Base-by-base conservation (phyloP, 2,113 vertebrate species). In the Notothenia rossii region DNA sequence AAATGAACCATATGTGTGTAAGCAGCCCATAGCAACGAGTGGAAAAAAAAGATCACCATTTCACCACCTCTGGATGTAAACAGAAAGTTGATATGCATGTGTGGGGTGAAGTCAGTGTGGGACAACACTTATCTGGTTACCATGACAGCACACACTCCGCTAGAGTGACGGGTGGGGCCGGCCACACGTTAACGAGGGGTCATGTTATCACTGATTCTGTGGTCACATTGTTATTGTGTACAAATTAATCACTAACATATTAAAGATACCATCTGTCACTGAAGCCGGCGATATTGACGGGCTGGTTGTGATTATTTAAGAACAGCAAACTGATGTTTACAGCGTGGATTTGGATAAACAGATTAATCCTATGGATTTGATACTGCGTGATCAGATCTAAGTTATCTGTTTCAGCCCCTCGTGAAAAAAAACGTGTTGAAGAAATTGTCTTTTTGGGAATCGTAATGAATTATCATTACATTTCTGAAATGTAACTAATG, bases 211-310 rank as follows among this genome's bases (percentile, higher is more conserved):
- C 62, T 43, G 63, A 15, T 73, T 55, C 59, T 66, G 13, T 66
- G 67, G 68, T 82, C 78, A 63, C 71, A 77, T 60, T 84, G 71
- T 75, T 85, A 88, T 78, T 71, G 67, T 76, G 63, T 85, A 77
- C 70, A 86, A 88, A 90, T 88, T 86, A 90, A 87, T 87, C 85
- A 78, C 59, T 9, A 33, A 48, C 73, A 81, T 78, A 75, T 72
- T 61, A 83, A 85, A 92, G 55, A 66, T 59, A 43, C 87, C 92
- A 93, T 91, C 91, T 93, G 92, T 80, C 89, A 55, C 58, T 51
- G 74, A 67, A 73, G 76, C 69, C 59, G 69, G 46, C 7, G 1
- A 64, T 60, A 85, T 86, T 82, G 83, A 71, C 22, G 2, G 67
- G 10, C 55, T 69, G 69, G 1, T 58, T 10, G 73, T 20, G 88